Evolutionary conservation across 1,140 invertebrate genomes (phyloP).

Genomic region (Ceratina australensis): DNA sequence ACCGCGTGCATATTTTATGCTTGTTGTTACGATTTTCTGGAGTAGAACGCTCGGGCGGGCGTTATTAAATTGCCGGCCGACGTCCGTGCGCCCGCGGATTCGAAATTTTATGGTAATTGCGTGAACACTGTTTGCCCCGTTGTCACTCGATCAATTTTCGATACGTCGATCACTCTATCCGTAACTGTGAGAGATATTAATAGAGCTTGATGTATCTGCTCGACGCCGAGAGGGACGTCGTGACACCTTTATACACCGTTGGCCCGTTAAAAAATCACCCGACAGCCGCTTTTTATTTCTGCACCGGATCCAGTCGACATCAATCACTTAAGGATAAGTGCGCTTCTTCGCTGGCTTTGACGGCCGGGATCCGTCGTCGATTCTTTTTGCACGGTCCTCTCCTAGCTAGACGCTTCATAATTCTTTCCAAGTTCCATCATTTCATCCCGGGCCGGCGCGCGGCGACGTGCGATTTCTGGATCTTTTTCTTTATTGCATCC

Average conservation of each 20-base stretch:
- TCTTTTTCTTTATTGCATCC: constrained; percentile 29
- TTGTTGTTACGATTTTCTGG: no score
- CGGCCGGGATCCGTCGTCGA: constrained; percentile 67
- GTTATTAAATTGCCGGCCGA: not conserved
- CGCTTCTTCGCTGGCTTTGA: constrained; percentile 62
- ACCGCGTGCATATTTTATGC: not conserved
- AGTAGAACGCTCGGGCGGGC: no score
- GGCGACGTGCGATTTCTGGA: constrained; percentile 36
- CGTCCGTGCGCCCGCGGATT: no score
- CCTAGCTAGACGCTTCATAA: constrained; percentile 50
- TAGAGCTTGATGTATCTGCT: constrained; percentile 19
- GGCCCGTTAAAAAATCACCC: constrained; percentile 60
- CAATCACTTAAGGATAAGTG: constrained; percentile 65
- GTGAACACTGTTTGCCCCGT: not conserved
- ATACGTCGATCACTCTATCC: not conserved
- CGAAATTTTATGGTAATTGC: not conserved
- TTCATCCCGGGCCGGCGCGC: constrained; percentile 44
- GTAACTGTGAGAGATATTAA: constrained; percentile 33
- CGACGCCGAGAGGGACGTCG: not conserved
- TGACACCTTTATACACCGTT: constrained; percentile 37
- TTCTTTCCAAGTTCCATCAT: constrained; percentile 63
- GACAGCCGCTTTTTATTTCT: constrained; percentile 50
- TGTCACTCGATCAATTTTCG: not conserved
- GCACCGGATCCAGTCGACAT: constrained; percentile 53
- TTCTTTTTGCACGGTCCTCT: constrained; percentile 65